Evolutionary conservation across 2,888 invertebrate species (phyloP).

Genomic region (Parthenolecanium corni): DNA sequence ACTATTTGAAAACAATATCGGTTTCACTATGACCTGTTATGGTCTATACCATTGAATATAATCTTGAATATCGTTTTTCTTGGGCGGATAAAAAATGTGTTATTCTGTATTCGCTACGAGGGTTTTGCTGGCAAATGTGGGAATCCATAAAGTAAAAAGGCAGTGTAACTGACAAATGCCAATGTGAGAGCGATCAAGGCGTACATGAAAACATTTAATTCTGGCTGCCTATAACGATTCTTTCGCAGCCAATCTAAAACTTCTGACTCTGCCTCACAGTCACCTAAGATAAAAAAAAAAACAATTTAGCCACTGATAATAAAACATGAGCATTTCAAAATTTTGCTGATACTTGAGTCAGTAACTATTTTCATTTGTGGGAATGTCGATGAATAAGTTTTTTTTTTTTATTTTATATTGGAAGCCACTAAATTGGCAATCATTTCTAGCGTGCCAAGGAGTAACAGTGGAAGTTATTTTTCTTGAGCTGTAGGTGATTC

Average conservation of each 20-base stretch:
- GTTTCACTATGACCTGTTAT: too few species aligned
- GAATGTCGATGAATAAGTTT: too few species aligned
- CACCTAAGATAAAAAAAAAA: conserved; percentile 46
- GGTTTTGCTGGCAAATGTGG: conserved; percentile 44
- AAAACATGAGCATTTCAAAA: neutral
- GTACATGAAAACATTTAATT: conserved; percentile 88
- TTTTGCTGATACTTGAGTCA: too few species aligned
- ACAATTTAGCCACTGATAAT: neutral
- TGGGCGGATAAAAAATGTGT: too few species aligned
- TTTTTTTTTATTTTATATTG: too few species aligned
- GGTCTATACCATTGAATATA: too few species aligned
- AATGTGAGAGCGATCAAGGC: conserved; percentile 73
- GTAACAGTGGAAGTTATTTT: too few species aligned
- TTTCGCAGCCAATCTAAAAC: conserved; percentile 86
- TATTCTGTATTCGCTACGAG: neutral
- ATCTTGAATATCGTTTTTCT: too few species aligned
- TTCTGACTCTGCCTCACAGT: conserved; percentile 68
- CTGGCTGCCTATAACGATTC: conserved; percentile 84
- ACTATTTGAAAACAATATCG: too few species aligned
- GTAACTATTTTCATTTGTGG: neutral
- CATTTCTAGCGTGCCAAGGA: too few species aligned
- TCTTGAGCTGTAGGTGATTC: too few species aligned
- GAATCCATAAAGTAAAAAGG: conserved; percentile 81
- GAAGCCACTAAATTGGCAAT: too few species aligned
- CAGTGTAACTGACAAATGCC: conserved; percentile 79